Evolutionary conservation across 2,888 invertebrate genomes (phyloP), one percentile per base, ranked within the genome.

Genomic region (Polyploca ridens): DNA sequence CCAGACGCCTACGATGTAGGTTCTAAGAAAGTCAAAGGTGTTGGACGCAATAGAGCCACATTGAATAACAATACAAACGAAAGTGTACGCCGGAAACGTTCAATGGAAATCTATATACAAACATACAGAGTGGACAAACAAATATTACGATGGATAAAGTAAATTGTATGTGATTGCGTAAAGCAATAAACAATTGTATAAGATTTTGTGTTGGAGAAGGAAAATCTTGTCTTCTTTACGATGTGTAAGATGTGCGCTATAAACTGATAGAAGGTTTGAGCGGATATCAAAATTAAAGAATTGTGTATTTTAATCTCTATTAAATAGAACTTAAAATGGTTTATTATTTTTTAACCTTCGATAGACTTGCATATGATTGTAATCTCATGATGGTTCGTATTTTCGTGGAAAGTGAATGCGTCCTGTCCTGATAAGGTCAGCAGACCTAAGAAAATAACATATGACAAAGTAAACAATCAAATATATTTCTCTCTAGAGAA

Each of bases 21-120:
- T 77, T 73, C 75, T 61, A 76, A 71, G 84, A 82, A 83, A 79
- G 79, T 75, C 68, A 66, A 27, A 61, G 65, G 66, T 68, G 64
- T 69, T 64, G 64, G 54, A 64, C 54, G 54, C 19, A 54, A 49
- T 0, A 63, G 64, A 57, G 64, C 62, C 19, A 11, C 19, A 63
- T 74, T 72, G 89, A 88, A 88, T 88, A 82, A 87, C 81, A 89
- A 89, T 83, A 77, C 74, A 76, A 85, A 83, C 73, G 89, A 89
- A 90, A 90, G 89, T 84, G 78, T 72, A 74, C 80, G 82, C 84
- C 85, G 86, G 86, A 88, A 88, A 79, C 69, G 66, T 35, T 61
- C 14, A 61, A 61, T 16, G 44, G 19, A 27, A 63, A 57, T 57
- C 16, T 14, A 33, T 16, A 41, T 11, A 63, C 33, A 74, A 72